phyloP scores from a whole-genome alignment of 2,113 vertebrate genomes.

The Neolamprologus tretocephalus region DNA sequence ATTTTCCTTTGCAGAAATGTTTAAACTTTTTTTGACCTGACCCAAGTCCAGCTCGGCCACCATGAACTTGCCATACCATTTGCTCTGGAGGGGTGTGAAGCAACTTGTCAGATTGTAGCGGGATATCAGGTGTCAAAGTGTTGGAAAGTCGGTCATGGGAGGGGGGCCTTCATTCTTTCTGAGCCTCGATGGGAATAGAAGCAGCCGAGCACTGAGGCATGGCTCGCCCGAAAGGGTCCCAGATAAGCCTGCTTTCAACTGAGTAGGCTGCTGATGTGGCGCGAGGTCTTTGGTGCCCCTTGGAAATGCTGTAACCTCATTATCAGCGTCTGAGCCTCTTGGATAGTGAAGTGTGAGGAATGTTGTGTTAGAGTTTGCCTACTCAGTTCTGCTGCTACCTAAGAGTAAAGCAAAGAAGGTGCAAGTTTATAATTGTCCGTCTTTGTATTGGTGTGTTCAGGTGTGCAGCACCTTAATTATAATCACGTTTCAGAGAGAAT shows the following conservation, averaged over 20 bases:
- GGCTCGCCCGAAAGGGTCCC: not conserved
- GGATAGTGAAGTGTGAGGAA: constrained; percentile 11
- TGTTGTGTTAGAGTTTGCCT: not conserved
- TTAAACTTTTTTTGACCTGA: not conserved
- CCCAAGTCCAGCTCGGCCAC: not conserved
- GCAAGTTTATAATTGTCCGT: not conserved
- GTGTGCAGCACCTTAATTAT: not conserved
- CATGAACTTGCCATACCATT: not conserved
- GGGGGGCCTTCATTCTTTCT: constrained; percentile 29
- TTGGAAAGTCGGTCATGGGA: constrained; percentile 11
- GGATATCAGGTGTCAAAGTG: constrained; percentile 49
- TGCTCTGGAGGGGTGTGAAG: constrained; percentile 19
- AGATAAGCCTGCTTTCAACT: constrained; percentile 31
- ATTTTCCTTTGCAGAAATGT: not conserved
- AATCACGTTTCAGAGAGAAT: not conserved
- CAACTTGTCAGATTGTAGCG: constrained; percentile 48
- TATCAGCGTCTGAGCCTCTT: constrained; percentile 30
- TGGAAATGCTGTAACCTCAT: constrained; percentile 49
- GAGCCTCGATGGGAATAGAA: constrained; percentile 56
- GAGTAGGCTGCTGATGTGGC: constrained; percentile 21
- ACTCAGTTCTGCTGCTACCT: not conserved
- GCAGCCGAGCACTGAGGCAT: not conserved
- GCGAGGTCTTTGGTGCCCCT: not conserved
- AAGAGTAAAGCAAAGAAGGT: not conserved
- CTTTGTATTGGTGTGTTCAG: not conserved